Evolutionary conservation across 2,113 vertebrate species (phyloP).

Genomic region (Cyanistes caeruleus): DNA sequence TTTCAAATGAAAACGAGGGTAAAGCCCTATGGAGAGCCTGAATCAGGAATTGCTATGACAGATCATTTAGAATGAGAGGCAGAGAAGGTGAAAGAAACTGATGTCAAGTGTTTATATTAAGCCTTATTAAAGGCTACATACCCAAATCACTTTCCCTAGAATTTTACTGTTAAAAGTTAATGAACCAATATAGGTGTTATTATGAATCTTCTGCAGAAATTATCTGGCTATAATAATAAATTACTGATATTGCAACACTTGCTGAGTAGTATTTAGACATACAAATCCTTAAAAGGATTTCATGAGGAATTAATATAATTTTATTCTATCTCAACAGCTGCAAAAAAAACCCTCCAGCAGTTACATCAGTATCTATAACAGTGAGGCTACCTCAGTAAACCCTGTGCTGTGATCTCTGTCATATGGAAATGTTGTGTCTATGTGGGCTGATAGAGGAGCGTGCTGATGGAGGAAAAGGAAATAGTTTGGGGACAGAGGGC

Average conservation of each 20-base stretch:
- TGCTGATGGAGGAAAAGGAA: not conserved
- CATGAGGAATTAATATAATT: not conserved
- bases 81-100: not conserved
- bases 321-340: not conserved
- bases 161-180: not conserved
- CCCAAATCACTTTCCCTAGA: not conserved
- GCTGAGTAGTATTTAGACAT: not conserved
- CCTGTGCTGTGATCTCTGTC: not conserved
- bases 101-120: not conserved
- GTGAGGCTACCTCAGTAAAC: not conserved
- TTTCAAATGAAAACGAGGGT: not conserved
- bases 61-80: not conserved
- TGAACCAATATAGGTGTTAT: not conserved
- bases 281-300: not conserved
- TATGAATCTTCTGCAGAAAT: not conserved
- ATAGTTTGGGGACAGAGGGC: not conserved
- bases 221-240: not conserved
- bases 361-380: not conserved
- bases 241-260: not conserved
- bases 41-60: not conserved
- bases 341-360: accelerated
- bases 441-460: not conserved
- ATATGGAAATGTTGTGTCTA: not conserved
- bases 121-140: not conserved
- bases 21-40: not conserved